Base-by-base conservation (phyloP, 2,113 vertebrate genomes). In the Pterocles burchelli region DNA sequence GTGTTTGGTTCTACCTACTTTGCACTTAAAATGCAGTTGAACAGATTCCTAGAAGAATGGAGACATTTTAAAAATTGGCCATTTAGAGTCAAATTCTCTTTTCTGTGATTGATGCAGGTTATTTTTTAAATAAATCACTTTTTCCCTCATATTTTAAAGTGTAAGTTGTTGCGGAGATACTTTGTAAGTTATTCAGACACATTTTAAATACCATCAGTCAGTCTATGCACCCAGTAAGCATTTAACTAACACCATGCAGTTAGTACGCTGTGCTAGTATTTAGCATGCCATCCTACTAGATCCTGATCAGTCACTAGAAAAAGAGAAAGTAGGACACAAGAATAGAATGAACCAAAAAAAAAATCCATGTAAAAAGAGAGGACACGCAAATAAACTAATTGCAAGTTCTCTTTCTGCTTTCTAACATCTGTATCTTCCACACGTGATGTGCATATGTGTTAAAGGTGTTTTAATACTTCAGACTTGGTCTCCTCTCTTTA, bases 1-100 rank as follows among this genome's bases (percentile, higher is more conserved):
- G 68, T 95, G 92, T 94, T 96, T 38, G 38, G 29, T 89, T 77
- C 74, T 41, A 75, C 51, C 76, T 89, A 59, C 43, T 97, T 97
- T 85, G 76, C 31, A 88, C 43, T 94, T 81, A 61, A 95, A 81
- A 86, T 94, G 81, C 61, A 87, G 57, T 89, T 94, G 61, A 90
- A 36, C 38, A 82, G 85, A 90, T 33, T 67, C 85, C 22, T 34
- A n/a, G 36, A 94, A 68, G 79, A 96, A 95, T 91, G 87, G 81
- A 71, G 86, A 55, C 83, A 89, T 49, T 72, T 52, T 88, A 89
- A 91, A 93, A 36, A 22, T 52, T 13, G 6, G 5, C 8, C 19
- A 3, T 46, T 54, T 80, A 89, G 55, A 90, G 94, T 55, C 57
- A 91, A 49, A 80, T 73, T 2, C 2, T 31, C 65, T 54, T 2